Evolutionary conservation across 2,888 invertebrate genomes (phyloP).

Genomic region (Invenusta paracnida): DNA sequence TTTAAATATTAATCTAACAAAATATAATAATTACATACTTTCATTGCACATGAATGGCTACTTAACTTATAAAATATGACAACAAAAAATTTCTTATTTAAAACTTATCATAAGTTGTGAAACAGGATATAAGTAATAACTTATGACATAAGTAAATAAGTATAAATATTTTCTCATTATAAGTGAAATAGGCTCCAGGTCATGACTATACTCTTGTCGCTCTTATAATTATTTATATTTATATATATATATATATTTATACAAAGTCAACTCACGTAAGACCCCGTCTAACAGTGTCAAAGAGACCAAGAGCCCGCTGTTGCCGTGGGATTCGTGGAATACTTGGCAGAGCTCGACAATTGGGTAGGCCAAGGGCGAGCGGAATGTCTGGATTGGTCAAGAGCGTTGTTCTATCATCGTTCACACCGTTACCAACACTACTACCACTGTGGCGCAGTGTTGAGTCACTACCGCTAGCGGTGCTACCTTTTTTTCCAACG

Average conservation of each 20-base stretch:
- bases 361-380: neutral
- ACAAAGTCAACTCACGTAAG: neutral
- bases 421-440: neutral
- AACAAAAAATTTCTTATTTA: slow-evolving; percentile 11
- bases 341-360: neutral
- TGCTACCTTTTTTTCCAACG: no score
- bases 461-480: no score
- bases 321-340: neutral
- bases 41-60: slow-evolving; percentile 2
- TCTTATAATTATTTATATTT: no score
- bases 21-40: slow-evolving; percentile 22
- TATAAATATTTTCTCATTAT: neutral
- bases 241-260: no score
- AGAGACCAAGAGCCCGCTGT: neutral
- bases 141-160: slow-evolving; percentile 1
- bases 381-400: neutral
- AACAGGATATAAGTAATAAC: slow-evolving; percentile 22
- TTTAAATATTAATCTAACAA: slow-evolving; percentile 26
- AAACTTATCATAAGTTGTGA: slow-evolving; percentile 21
- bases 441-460: no score
- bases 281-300: neutral
- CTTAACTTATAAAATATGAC: slow-evolving; percentile 26
- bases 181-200: neutral
- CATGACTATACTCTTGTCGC: no score
- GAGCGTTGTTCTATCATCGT: neutral